Conservation (phyloP, 2,797 vertebrate genomes). For the Arvicola amphibius region DNA sequence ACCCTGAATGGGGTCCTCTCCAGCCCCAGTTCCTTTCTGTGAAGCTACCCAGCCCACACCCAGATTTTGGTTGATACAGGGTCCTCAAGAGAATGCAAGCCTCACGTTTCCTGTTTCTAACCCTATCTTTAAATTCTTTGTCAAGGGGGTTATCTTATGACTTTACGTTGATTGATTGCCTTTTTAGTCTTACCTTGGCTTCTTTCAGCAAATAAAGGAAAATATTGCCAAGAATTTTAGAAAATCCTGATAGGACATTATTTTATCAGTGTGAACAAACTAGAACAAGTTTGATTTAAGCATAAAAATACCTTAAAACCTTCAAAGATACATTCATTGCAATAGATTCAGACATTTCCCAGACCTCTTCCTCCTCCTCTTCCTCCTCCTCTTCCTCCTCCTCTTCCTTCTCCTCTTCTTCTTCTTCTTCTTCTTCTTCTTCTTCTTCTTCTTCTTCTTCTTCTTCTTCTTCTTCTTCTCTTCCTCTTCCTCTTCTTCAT, state of each 20-base stretch:
- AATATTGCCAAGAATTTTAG: slow-evolving; percentile 26
- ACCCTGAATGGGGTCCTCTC: not conserved
- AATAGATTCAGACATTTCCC: not conserved
- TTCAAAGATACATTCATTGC: not conserved
- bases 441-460: not conserved
- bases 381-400: not conserved
- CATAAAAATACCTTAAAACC: not conserved
- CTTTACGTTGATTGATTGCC: not conserved
- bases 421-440: not conserved
- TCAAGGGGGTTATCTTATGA: slow-evolving; percentile 9
- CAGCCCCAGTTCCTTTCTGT: not conserved
- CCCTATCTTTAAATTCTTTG: slow-evolving; percentile 12
- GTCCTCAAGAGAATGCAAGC: not conserved
- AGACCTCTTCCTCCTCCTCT: too few species aligned
- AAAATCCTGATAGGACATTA: not conserved
- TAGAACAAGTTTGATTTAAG: slow-evolving; percentile 45
- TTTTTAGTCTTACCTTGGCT: slow-evolving; percentile 2
- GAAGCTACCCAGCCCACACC: not conserved
- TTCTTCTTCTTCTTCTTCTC: too few species aligned
- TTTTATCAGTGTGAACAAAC: slow-evolving; percentile 18
- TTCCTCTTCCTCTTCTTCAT: not conserved
- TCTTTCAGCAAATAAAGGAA: slow-evolving; percentile 14
- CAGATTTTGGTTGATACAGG: not conserved
- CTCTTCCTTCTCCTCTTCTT: not conserved
- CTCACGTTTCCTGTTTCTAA: not conserved